A percentile compares a stretch with the other conserved stretches of the same genome.
These are phyloP conservation scores for Cinclus cinclus DNA, from an alignment of 2,113 vertebrate genomes.

Conservation along the genomic window DNA sequence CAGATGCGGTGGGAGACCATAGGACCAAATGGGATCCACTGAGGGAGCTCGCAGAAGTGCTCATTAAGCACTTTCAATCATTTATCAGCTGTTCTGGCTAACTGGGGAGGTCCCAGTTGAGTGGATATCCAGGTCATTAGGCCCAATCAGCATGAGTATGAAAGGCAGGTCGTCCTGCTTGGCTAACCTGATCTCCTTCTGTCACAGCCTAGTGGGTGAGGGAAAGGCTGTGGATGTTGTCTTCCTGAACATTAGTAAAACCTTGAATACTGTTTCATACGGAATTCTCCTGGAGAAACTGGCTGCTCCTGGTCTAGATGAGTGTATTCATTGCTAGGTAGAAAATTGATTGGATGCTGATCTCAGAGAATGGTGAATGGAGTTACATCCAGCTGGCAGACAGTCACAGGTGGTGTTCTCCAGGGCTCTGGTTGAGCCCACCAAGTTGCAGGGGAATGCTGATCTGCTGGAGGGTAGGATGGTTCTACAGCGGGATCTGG, in stretches of 20 bases:
- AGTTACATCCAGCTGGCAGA: neutral
- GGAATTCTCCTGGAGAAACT: neutral
- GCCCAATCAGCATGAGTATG: neutral
- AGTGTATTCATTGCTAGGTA: neutral
- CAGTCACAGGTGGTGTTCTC: neutral
- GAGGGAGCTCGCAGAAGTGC: neutral
- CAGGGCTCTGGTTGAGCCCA: neutral
- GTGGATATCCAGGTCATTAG: neutral
- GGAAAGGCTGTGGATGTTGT: neutral
- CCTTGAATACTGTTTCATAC: neutral
- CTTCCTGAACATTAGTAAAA: neutral
- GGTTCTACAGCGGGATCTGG: neutral
- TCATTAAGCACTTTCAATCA: neutral
- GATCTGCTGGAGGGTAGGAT: neutral
- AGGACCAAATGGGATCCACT: neutral
- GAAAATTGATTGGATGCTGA: neutral
- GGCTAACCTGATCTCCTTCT: neutral
- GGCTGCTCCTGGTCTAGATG: neutral
- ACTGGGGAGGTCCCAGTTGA: neutral
- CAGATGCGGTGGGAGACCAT: neutral
- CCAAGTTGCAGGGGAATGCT: neutral
- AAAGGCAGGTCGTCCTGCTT: neutral
- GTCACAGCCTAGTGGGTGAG: neutral
- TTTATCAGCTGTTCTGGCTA: neutral
- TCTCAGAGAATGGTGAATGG: neutral